Conservation (phyloP, 2,888 invertebrate genomes). For the Spodoptera exigua region DNA sequence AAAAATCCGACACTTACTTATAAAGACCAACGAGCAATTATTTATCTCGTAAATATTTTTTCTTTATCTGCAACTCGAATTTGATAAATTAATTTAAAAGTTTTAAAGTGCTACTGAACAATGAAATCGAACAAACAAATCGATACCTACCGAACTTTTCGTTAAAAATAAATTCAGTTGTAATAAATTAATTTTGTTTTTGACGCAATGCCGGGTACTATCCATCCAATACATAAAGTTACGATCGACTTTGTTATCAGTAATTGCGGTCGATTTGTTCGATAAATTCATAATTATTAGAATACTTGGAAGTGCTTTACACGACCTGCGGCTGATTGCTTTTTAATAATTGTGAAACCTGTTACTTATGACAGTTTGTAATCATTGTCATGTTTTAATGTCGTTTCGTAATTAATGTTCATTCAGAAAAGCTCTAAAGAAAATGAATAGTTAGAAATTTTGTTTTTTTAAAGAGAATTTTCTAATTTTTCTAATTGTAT, state of each 20-base stretch:
- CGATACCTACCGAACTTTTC: slow-evolving; percentile 22
- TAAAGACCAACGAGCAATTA: slow-evolving; percentile 17
- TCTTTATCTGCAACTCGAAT: slow-evolving; percentile 1
- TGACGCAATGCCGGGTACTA: slow-evolving; percentile 9
- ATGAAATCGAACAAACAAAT: slow-evolving; percentile 15
- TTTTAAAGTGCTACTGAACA: slow-evolving; percentile 21
- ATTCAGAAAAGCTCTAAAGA: slow-evolving; percentile 21
- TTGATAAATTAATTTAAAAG: slow-evolving; percentile 12
- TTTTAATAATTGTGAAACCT: slow-evolving; percentile 44
- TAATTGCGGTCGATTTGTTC: slow-evolving; percentile 24
- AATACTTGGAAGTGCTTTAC: slow-evolving; percentile 8
- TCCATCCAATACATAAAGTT: slow-evolving; percentile 20
- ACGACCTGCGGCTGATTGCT: slow-evolving; percentile 29
- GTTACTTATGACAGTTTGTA: slow-evolving; percentile 32
- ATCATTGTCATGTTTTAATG: slow-evolving; percentile 33
- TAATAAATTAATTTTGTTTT: slow-evolving; percentile 35
- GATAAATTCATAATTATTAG: slow-evolving; percentile 28
- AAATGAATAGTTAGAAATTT: slow-evolving; percentile 13
- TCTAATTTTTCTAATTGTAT: slow-evolving; percentile 8
- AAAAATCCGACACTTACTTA: slow-evolving; percentile 24
- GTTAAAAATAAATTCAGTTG: slow-evolving; percentile 24
- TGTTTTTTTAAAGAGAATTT: slow-evolving; percentile 1
- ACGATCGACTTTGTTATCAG: slow-evolving; percentile 23
- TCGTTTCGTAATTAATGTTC: slow-evolving; percentile 27
- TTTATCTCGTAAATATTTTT: slow-evolving; percentile 17